Percentiles rank a stretch among this genome's conserved stretches.
Evolutionary conservation across 2,113 vertebrate species (phyloP).

Genomic region (Charadrius vociferus): DNA sequence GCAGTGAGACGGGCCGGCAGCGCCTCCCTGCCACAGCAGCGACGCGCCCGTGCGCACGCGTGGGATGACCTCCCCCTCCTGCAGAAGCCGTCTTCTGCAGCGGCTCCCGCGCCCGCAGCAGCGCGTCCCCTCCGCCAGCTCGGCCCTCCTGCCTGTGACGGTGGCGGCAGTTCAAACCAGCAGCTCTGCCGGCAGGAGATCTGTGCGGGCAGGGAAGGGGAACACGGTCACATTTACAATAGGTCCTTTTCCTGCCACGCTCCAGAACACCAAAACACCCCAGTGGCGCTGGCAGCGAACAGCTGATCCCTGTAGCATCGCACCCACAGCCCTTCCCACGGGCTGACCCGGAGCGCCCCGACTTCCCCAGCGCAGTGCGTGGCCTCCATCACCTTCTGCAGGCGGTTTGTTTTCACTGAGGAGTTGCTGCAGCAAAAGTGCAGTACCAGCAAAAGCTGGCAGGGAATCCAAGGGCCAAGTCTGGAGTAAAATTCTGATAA

Average conservation of each 20-base stretch:
- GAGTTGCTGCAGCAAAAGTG: neutral
- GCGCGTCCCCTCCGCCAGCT: neutral
- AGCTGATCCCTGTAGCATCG: constrained; percentile 25
- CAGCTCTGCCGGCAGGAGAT: rapidly evolving
- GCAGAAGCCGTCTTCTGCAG: neutral
- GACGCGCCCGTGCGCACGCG: rapidly evolving
- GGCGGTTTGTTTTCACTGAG: neutral
- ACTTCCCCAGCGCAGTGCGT: neutral
- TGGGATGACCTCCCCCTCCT: neutral
- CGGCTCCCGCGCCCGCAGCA: too few species aligned
- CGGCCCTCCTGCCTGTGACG: rapidly evolving
- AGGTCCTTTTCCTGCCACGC: neutral
- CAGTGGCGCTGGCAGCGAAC: neutral
- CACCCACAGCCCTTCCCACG: neutral
- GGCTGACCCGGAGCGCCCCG: neutral
- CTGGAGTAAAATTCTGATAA: constrained; percentile 33
- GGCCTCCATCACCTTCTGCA: neutral
- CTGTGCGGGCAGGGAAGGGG: rapidly evolving
- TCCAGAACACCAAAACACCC: neutral
- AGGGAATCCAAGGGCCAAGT: constrained; percentile 27
- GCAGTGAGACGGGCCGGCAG: neutral
- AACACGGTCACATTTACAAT: rapidly evolving
- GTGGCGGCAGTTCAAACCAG: rapidly evolving
- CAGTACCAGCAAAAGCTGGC: constrained; percentile 49
- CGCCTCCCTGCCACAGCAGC: too few species aligned